Evolutionary conservation across 2,797 vertebrate genomes (phyloP).

Genomic region (Arctocebus calabarensis): DNA sequence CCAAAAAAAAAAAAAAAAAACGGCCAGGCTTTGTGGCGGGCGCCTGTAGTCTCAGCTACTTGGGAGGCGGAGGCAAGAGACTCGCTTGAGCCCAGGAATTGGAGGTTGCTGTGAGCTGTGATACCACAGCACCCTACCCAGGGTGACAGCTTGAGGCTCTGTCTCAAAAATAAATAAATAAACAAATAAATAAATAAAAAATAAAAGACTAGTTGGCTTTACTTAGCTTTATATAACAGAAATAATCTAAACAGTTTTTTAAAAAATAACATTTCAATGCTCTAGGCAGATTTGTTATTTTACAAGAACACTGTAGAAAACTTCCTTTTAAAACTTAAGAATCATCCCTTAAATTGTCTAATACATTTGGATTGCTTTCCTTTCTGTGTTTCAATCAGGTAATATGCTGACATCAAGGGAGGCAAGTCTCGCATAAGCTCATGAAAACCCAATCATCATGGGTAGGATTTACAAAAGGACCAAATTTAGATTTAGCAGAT

Average conservation of each 20-base stretch:
- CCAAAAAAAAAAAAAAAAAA: too few relatives aligned
- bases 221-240: neutral
- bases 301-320: constrained; percentile 25
- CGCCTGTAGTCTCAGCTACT: too few relatives aligned
- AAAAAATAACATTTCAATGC: neutral
- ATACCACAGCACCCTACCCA: too few relatives aligned
- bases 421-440: neutral
- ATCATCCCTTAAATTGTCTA: neutral
- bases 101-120: too few relatives aligned
- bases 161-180: too few relatives aligned
- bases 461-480: neutral
- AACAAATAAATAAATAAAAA: too few relatives aligned
- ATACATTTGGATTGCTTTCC: constrained; percentile 15
- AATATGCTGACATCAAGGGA: neutral
- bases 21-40: too few relatives aligned
- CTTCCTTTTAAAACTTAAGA: neutral
- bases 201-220: constrained; percentile 21
- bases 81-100: too few relatives aligned
- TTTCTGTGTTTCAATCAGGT: neutral
- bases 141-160: too few relatives aligned
- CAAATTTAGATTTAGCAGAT: neutral
- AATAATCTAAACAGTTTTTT: neutral
- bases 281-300: neutral
- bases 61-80: too few relatives aligned
- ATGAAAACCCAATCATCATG: neutral